Evolutionary conservation across 1,140 invertebrate genomes (phyloP).

Genomic region (Eciton burchellii): DNA sequence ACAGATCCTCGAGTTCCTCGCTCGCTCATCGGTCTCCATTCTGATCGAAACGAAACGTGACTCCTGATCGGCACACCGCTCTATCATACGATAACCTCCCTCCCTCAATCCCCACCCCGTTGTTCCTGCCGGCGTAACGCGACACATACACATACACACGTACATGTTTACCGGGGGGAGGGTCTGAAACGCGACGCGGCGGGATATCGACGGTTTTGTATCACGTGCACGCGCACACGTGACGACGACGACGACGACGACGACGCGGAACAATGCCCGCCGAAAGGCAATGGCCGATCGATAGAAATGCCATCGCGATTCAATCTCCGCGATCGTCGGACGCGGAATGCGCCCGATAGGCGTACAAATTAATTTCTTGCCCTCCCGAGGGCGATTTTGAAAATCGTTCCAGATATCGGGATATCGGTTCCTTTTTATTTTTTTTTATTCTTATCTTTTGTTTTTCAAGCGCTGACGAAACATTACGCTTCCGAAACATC

Average conservation of each 20-base stretch:
- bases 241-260: conserved; percentile 49
- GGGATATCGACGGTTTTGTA: conserved; percentile 62
- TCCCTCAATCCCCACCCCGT: too few species aligned
- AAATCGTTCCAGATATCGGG: too few species aligned
- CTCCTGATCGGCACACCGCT: conserved; percentile 19
- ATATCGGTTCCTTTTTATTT: too few species aligned
- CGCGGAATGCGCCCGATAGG: too few species aligned
- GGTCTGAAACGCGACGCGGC: conserved; percentile 64
- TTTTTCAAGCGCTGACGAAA: too few species aligned
- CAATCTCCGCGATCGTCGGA: neutral
- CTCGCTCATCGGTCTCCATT: neutral
- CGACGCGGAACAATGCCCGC: conserved; percentile 32
- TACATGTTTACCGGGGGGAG: conserved; percentile 52
- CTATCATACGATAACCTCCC: neutral
- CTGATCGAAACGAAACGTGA: conserved; percentile 33
- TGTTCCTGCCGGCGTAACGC: conserved; percentile 21
- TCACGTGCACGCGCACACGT: conserved; percentile 71
- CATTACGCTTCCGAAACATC: too few species aligned
- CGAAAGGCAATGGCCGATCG: conserved; percentile 59
- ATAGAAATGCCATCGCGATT: conserved; percentile 38
- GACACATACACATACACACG: conserved; percentile 50
- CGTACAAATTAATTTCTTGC: conserved; percentile 44
- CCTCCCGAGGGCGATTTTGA: too few species aligned
- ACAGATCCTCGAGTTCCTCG: conserved; percentile 13
- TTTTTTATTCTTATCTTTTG: too few species aligned